A percentile compares a stretch with the other conserved stretches of the same genome.
Conservation (phyloP, 2,888 invertebrate genomes). For the Imbricaverruca yamaguchii region DNA sequence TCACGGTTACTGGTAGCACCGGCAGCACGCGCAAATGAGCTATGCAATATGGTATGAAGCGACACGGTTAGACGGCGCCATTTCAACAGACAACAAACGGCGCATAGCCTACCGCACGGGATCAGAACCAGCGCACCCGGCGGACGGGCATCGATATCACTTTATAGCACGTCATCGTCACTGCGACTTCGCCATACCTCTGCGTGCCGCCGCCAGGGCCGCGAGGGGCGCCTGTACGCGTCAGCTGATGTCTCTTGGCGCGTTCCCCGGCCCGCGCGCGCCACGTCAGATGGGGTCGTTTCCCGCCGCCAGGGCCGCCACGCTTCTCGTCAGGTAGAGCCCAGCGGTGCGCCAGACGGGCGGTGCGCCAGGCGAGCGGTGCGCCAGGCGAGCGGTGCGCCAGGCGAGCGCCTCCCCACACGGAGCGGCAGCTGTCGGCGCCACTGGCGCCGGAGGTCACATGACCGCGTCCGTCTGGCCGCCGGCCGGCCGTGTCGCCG, state of each 20-base stretch:
- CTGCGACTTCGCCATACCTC: not conserved
- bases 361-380: too few species aligned
- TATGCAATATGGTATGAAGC: not conserved
- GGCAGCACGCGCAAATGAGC: not conserved
- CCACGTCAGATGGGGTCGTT: not conserved
- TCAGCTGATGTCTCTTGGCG: not conserved
- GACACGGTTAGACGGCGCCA: not conserved
- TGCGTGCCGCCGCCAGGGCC: not conserved
- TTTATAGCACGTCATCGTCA: not conserved
- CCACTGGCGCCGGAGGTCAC: not conserved
- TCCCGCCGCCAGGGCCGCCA: too few species aligned
- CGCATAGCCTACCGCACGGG: not conserved
- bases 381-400: too few species aligned
- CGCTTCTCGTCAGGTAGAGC: too few species aligned
- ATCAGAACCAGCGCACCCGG: not conserved
- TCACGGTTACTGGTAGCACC: too few species aligned
- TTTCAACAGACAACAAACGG: not conserved
- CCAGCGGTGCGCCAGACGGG: too few species aligned
- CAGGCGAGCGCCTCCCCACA: too few species aligned
- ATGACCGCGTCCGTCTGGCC: not conserved
- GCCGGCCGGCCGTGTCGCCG: conserved; percentile 9
- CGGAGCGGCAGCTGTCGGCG: too few species aligned
- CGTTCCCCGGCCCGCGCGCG: not conserved
- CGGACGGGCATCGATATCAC: not conserved
- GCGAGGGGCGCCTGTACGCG: not conserved